phyloP scores from a whole-genome alignment of 2,888 invertebrate species.

The Mystacides longicornis region DNA sequence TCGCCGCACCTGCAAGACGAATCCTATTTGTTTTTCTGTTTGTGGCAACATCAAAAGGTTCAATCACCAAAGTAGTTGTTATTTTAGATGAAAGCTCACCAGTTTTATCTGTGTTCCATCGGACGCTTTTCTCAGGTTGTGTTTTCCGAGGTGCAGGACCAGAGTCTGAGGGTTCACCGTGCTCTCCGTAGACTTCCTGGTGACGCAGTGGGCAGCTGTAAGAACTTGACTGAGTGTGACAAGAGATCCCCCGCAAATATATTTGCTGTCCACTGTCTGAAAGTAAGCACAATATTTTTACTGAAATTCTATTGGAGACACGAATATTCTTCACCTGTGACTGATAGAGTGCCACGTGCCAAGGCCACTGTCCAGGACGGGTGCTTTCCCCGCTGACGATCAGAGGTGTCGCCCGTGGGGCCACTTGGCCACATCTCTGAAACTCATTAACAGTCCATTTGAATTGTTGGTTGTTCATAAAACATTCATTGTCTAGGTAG shows the following conservation, averaged over 20 bases:
- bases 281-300: conserved; percentile 17
- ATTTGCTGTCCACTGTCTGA: conserved; percentile 47
- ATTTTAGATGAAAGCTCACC: conserved; percentile 31
- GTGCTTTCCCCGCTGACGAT: conserved; percentile 54
- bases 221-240: conserved; percentile 49
- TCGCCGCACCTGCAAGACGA: conserved; percentile 35
- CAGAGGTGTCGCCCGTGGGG: conserved; percentile 45
- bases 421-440: conserved; percentile 42
- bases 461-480: too few species aligned
- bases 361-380: conserved; percentile 57
- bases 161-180: conserved; percentile 43
- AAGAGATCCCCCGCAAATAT: conserved; percentile 59
- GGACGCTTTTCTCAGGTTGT: conserved; percentile 44
- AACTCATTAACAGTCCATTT: too few species aligned
- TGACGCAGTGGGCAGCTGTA: conserved; percentile 61
- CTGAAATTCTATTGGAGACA: not conserved
- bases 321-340: conserved; percentile 38
- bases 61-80: too few species aligned
- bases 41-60: too few species aligned
- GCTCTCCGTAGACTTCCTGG: conserved; percentile 39
- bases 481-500: too few species aligned
- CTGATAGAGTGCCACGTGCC: conserved; percentile 60
- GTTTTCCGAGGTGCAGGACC: conserved; percentile 44
- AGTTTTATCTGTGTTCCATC: conserved; percentile 44
- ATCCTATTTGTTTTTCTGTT: too few species aligned